A percentile compares a stretch with the other conserved stretches of the same genome.
phyloP scores from a whole-genome alignment of 2,113 vertebrate genomes.

The Phrynocephalus versicolor region DNA sequence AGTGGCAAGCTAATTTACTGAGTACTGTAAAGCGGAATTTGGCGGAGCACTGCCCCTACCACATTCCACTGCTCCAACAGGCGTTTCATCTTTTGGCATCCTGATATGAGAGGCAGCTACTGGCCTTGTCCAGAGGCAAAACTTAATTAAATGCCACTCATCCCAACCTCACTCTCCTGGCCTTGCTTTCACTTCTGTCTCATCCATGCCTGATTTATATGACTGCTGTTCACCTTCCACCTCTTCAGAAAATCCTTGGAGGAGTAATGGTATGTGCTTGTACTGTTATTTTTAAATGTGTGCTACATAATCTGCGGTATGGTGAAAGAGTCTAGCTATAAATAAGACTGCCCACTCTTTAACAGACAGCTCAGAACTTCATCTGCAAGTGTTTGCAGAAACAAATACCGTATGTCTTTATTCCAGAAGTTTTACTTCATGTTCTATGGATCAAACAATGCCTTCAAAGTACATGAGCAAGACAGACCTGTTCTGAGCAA shows the following conservation, averaged over 20 bases:
- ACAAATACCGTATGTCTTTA: neutral
- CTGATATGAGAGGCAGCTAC: conserved; percentile 6
- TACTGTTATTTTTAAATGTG: neutral
- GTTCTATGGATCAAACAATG: neutral
- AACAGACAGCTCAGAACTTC: neutral
- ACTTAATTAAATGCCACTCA: conserved; percentile 2
- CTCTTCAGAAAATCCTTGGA: neutral
- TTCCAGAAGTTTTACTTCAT: neutral
- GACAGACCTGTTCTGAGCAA: neutral
- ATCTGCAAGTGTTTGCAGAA: neutral
- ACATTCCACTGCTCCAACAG: neutral
- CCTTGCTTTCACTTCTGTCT: conserved; percentile 14
- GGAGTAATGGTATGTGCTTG: neutral
- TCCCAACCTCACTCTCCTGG: neutral
- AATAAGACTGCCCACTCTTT: neutral
- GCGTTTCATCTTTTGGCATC: neutral
- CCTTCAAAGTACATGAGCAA: neutral
- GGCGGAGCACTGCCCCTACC: no score
- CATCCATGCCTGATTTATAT: conserved; percentile 1
- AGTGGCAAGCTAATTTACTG: neutral
- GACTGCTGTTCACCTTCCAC: neutral
- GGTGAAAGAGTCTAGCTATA: no score
- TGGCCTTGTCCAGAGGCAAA: conserved; percentile 8
- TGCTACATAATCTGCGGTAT: neutral
- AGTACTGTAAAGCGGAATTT: neutral